These are phyloP conservation scores for Callipepla squamata DNA, from an alignment of 2,113 vertebrate species.

Conservation along the genomic window DNA sequence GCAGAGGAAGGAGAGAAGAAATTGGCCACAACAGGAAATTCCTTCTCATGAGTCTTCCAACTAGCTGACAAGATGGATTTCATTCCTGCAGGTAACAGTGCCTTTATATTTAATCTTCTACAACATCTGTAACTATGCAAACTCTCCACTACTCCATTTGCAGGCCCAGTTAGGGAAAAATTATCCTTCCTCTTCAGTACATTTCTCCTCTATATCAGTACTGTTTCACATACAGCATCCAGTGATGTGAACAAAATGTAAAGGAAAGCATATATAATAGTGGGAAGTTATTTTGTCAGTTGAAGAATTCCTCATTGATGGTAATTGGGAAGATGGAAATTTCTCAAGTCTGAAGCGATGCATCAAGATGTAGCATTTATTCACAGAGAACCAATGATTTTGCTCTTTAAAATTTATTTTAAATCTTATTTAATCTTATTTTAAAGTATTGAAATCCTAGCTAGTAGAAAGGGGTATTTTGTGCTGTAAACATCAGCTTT, in stretches of 20 bases:
- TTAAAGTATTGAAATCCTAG: background rate
- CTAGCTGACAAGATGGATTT: constrained; percentile 66
- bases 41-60: constrained; percentile 62
- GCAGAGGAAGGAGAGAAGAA: constrained; percentile 47
- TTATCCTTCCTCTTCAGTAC: background rate
- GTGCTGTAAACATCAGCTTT: background rate
- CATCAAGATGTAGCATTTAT: background rate
- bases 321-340: background rate
- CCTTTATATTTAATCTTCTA: constrained; percentile 47
- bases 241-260: background rate
- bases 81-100: constrained; percentile 56
- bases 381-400: background rate
- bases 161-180: background rate
- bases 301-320: background rate
- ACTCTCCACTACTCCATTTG: background rate
- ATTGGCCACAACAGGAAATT: constrained; percentile 73
- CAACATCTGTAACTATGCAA: background rate
- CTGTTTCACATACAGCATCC: background rate
- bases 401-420: background rate
- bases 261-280: background rate
- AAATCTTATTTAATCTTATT: background rate
- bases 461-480: background rate
- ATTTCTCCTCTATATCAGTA: background rate
- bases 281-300: background rate
- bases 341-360: background rate